These are phyloP conservation scores for Platichthys flesus DNA, from an alignment of 2,113 vertebrate species.

Conservation along the genomic window DNA sequence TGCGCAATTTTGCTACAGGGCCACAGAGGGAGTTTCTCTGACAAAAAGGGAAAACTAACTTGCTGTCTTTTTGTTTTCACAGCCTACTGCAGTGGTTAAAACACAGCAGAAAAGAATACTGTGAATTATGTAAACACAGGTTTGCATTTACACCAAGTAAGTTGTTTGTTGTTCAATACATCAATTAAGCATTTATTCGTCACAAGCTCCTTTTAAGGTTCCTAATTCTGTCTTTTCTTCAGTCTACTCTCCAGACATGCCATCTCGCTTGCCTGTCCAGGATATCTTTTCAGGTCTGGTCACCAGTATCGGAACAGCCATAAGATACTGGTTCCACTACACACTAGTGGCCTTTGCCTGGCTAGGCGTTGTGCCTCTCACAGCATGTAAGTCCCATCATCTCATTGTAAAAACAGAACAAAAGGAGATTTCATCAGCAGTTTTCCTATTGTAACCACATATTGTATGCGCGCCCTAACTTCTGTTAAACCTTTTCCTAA, in stretches of 20 bases:
- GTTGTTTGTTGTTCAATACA: conserved; percentile 55
- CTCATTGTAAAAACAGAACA: background rate
- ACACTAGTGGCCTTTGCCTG: conserved; percentile 99
- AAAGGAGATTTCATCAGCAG: background rate
- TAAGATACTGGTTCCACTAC: conserved; percentile 99
- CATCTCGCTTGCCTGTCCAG: conserved; percentile 95
- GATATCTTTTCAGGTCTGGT: conserved; percentile 97
- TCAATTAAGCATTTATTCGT: background rate
- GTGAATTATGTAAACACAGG: conserved; percentile 99
- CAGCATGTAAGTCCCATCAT: conserved; percentile 91
- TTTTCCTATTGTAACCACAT: background rate
- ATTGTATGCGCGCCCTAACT: no score
- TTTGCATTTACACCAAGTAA: conserved; percentile 99
- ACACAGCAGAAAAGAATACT: conserved; percentile 99
- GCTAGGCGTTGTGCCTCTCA: conserved; percentile 98
- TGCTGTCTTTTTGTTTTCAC: conserved; percentile 66
- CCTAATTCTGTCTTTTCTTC: background rate
- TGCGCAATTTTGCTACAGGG: background rate
- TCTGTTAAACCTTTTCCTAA: background rate
- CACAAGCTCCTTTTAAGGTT: background rate
- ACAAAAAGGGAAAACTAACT: background rate
- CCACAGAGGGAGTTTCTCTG: background rate
- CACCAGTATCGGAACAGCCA: conserved; percentile 97
- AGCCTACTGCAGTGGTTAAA: conserved; percentile 99
- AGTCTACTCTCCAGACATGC: conserved; percentile 99